Conservation (phyloP, 2,888 invertebrate genomes). For the Apodemia zela region DNA sequence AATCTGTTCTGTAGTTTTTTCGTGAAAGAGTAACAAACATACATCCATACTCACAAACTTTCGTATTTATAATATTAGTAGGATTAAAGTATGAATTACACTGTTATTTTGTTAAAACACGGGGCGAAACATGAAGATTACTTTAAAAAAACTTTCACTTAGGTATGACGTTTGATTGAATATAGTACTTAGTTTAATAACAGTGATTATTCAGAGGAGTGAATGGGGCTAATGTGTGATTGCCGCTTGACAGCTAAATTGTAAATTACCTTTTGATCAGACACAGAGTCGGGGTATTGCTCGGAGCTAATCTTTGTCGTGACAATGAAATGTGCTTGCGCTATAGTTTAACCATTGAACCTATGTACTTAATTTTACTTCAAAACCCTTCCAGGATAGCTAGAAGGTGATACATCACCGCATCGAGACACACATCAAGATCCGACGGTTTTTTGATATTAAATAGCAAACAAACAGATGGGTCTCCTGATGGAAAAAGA, state of each 20-base stretch:
- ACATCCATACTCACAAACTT: too few relatives aligned
- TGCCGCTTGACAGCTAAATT: slow-evolving; percentile 2
- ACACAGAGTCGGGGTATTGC: not conserved
- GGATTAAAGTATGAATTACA: too few relatives aligned
- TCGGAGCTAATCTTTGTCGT: not conserved
- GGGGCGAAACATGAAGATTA: not conserved
- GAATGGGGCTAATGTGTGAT: slow-evolving; percentile 7
- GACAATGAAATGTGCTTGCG: not conserved
- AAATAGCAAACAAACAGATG: too few relatives aligned
- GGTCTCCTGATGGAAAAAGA: too few relatives aligned
- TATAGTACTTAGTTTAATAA: slow-evolving; percentile 13
- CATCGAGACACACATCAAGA: too few relatives aligned
- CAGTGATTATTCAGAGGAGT: not conserved
- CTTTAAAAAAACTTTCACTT: slow-evolving; percentile 8
- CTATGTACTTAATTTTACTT: too few relatives aligned
- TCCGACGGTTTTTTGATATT: too few relatives aligned
- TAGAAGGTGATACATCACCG: too few relatives aligned
- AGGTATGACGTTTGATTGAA: not conserved
- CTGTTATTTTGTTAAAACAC: not conserved
- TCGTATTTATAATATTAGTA: too few relatives aligned
- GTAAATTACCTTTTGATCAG: slow-evolving; percentile 6
- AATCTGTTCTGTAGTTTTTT: too few relatives aligned
- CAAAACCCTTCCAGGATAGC: too few relatives aligned
- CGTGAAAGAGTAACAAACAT: too few relatives aligned
- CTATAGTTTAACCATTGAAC: not conserved